A percentile compares a stretch with the other conserved stretches of the same genome.
These are phyloP conservation scores for Leucoma salicis DNA, from an alignment of 2,888 invertebrate species.

Conservation along the genomic window DNA sequence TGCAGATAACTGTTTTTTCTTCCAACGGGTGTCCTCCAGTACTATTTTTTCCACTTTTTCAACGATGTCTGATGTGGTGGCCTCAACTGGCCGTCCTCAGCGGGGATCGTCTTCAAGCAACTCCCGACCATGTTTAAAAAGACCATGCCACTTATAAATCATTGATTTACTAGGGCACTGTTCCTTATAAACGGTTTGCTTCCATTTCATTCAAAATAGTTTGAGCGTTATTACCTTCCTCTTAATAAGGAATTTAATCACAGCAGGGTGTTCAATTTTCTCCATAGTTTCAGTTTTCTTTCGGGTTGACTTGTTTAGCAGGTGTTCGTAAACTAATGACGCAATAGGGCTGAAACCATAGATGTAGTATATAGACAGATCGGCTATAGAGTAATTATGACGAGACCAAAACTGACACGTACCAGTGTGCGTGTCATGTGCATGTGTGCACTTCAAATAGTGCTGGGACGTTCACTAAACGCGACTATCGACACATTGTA, in stretches of 20 bases:
- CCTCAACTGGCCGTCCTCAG: background rate
- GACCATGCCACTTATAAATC: background rate
- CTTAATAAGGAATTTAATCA: background rate
- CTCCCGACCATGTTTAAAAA: background rate
- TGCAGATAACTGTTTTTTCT: conserved; percentile 1
- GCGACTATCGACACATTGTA: no score
- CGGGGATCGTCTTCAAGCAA: background rate
- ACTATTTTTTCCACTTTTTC: background rate
- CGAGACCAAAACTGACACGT: no score
- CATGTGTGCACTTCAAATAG: no score
- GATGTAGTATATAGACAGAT: no score
- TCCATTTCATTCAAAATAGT: no score
- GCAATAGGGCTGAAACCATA: no score
- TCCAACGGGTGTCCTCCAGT: background rate
- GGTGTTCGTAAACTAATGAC: background rate
- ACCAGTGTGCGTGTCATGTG: no score
- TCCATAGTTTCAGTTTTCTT: background rate
- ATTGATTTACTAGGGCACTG: background rate
- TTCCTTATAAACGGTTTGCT: background rate
- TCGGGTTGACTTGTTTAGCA: background rate
- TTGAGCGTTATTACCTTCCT: no score
- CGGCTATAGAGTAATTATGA: no score
- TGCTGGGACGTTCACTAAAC: no score
- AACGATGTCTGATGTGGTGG: background rate
- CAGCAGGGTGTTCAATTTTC: background rate